phyloP scores from a whole-genome alignment of 2,797 vertebrate genomes.

The Myotis daubentonii region DNA sequence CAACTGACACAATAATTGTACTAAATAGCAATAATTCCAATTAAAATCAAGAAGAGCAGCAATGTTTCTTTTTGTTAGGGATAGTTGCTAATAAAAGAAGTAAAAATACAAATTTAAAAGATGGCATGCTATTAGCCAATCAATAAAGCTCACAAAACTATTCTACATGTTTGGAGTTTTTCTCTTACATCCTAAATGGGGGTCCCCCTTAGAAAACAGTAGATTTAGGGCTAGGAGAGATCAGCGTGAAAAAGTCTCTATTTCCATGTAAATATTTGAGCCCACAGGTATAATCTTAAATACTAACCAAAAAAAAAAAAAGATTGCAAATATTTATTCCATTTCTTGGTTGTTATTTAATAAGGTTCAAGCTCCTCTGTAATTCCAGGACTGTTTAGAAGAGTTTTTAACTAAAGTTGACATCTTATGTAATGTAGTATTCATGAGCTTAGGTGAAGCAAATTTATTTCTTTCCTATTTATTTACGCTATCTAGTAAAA shows the following conservation, averaged over 20 bases:
- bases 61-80: background rate
- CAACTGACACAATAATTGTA: background rate
- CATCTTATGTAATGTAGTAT: background rate
- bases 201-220: background rate
- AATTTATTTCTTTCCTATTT: slow-evolving; percentile 45
- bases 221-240: background rate
- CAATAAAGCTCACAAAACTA: background rate
- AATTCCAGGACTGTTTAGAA: background rate
- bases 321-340: background rate
- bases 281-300: background rate
- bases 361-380: background rate
- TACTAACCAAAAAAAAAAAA: background rate
- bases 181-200: background rate
- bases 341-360: background rate
- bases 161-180: background rate
- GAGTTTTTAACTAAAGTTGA: slow-evolving; percentile 32
- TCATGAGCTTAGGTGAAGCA: background rate
- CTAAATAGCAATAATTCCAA: slow-evolving; percentile 30
- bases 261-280: slow-evolving; percentile 6
- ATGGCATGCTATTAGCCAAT: background rate
- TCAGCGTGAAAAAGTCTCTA: background rate
- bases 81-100: background rate
- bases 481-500: slow-evolving; percentile 42
- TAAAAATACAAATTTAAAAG: background rate
- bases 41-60: background rate